Evolutionary conservation across 2,113 vertebrate species (phyloP).

Genomic region (Pollachius pollachius): DNA sequence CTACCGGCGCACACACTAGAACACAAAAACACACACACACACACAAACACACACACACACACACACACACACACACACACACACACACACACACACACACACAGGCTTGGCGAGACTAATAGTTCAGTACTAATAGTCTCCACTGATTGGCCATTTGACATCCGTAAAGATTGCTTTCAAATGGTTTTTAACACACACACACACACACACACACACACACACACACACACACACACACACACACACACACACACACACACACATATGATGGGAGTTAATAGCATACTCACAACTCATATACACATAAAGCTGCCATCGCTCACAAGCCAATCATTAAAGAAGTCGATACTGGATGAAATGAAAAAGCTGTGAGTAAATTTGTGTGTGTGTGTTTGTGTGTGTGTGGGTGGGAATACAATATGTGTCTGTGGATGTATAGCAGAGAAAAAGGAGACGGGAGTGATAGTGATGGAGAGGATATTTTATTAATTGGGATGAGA

Average conservation of each 20-base stretch:
- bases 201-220: slow-evolving; percentile 15
- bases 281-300: background rate
- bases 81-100: background rate
- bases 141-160: slow-evolving; percentile 26
- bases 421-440: background rate
- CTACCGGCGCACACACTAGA: background rate
- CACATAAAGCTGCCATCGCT: background rate
- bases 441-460: too few relatives aligned
- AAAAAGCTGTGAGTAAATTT: too few relatives aligned
- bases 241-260: background rate
- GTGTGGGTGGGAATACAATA: background rate
- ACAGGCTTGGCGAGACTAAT: background rate
- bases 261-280: background rate
- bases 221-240: background rate
- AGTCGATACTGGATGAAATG: too few relatives aligned
- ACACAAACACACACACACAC: background rate
- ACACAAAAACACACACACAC: background rate
- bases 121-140: slow-evolving; percentile 23
- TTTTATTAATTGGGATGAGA: too few relatives aligned
- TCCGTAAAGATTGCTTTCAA: slow-evolving; percentile 29
- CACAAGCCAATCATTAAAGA: too few relatives aligned
- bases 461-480: too few relatives aligned
- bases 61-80: background rate
- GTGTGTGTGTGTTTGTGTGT: too few relatives aligned
- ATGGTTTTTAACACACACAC: slow-evolving; percentile 21